Evolutionary conservation across 2,888 invertebrate species (phyloP).

Genomic region (Andrena trimmerana): DNA sequence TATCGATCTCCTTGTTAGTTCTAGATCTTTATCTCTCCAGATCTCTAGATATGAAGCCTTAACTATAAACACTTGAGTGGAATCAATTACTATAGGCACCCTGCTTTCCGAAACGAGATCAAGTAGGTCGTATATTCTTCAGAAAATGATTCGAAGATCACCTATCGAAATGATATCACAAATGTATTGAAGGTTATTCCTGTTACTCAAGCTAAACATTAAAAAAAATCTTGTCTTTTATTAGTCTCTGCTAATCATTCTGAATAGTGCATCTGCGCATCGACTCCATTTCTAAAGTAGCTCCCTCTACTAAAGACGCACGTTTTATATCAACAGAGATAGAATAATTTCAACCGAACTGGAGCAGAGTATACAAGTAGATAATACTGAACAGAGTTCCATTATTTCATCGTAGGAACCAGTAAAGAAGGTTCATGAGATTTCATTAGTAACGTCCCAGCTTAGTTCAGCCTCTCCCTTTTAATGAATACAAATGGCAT

Average conservation of each 20-base stretch:
- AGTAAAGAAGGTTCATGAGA: slow-evolving; percentile 27
- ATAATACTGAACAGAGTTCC: neutral
- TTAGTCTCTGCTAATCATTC: neutral
- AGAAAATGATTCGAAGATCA: neutral
- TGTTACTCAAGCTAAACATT: neutral
- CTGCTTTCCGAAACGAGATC: neutral
- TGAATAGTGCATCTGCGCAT: neutral
- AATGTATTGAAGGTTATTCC: neutral
- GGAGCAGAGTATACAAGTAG: neutral
- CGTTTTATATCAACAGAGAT: neutral
- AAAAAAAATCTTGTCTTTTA: neutral
- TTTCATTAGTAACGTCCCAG: slow-evolving; percentile 48
- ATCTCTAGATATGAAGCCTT: neutral
- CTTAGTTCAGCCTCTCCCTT: slow-evolving; percentile 24
- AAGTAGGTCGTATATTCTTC: neutral
- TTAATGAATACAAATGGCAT: slow-evolving; percentile 61
- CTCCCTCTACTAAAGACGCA: neutral
- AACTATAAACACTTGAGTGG: neutral
- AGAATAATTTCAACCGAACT: neutral
- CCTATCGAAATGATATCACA: neutral
- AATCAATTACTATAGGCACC: neutral
- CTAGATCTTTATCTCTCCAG: neutral
- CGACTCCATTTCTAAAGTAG: neutral
- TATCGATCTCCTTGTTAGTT: neutral
- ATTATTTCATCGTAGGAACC: neutral